Conservation (phyloP, 2,113 vertebrate species). For the Fulica atra region DNA sequence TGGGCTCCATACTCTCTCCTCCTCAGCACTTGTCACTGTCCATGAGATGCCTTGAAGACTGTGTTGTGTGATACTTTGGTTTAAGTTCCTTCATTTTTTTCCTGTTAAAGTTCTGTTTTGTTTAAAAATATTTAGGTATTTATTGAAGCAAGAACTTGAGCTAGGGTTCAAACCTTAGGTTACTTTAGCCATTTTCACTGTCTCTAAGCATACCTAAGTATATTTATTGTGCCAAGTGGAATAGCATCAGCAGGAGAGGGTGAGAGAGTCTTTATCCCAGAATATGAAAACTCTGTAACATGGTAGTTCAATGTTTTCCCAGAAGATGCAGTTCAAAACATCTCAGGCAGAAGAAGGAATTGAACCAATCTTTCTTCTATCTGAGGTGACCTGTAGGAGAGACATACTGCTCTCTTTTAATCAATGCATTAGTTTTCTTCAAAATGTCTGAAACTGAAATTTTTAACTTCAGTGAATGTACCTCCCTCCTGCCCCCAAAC, state of each 20-base stretch:
- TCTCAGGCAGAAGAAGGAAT: background rate
- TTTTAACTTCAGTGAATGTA: background rate
- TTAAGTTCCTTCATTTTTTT: background rate
- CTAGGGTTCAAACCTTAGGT: background rate
- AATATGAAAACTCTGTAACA: background rate
- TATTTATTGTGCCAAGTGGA: constrained; percentile 14
- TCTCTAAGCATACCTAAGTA: background rate
- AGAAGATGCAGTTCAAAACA: background rate
- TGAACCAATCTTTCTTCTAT: background rate
- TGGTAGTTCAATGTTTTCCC: background rate
- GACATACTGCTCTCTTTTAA: background rate
- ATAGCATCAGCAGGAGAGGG: constrained; percentile 19
- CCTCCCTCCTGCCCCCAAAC: background rate
- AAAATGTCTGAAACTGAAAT: background rate
- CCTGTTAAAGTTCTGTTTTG: background rate
- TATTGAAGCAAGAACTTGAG: background rate
- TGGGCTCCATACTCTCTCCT: background rate
- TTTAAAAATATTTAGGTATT: constrained; percentile 25
- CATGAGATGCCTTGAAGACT: background rate
- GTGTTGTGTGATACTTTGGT: background rate
- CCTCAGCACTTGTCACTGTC: background rate
- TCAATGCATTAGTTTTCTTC: background rate
- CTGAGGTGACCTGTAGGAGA: background rate
- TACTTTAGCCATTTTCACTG: background rate
- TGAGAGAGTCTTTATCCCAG: background rate